Evolutionary conservation across 64 coral and sea anemone species (phyloP), one percentile per base, ranked within the genome.

Genomic region (Porites australiensis): DNA sequence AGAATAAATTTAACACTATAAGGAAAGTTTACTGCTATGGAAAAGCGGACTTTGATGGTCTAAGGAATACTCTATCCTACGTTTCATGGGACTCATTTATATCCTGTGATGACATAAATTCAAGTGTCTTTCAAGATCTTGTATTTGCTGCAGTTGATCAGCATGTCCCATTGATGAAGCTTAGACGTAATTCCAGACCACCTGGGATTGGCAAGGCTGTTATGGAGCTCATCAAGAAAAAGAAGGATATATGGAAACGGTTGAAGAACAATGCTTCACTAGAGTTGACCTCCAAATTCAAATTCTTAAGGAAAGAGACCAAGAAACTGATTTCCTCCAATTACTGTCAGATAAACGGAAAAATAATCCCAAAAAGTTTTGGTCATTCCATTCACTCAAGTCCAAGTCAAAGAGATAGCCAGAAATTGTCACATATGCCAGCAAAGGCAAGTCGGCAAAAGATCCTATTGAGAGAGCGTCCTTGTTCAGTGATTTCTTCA

Each of bases 31-130:
- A 71, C 49, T 15, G 46, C 12, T 93, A 88, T 82, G 58, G 80
- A 51, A 93, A 93, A 80, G 92, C 85, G 37, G 77, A 93, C 75
- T 59, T 93, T 61, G 75, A 88, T 88, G 92, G 92, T 93, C 53
- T 88, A 80, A 87, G 91, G 58, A 19, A 93, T 64, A 68, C 83
- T 50, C 59, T 93, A 43, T 88, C 91, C 27, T 37, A 86, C 84
- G 79, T 88, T 80, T 79, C 69, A 8, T 88, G 92, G 92, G 92
- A 93, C 88, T 93, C 86, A 19, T 87, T 81, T 54, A 87, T 87
- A 87, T 87, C 85, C 19, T 70, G 68, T 73, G 85, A 87, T 51
- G 70, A 87, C 69, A 87, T 87, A 22, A 61, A 87, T 20, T 72
- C 65, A 18, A 87, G 85, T 87, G 57, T 65, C 51, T 88, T 93